Evolutionary conservation across 1,140 invertebrate species (phyloP), one percentile per base, ranked within the genome.

Genomic region (Megalopta genalis): DNA sequence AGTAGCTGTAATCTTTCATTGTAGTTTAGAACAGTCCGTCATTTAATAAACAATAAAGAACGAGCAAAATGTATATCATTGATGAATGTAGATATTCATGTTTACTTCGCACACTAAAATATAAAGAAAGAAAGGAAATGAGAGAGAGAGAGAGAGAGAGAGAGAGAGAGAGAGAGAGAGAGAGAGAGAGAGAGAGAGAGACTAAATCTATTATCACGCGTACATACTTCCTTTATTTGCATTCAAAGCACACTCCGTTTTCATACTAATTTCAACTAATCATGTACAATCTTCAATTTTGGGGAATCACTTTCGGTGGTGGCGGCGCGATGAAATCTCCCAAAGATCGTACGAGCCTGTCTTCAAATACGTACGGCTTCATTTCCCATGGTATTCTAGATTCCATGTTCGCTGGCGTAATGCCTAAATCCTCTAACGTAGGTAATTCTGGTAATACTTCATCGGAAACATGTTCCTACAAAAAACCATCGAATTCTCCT

Each of bases 371-470:
- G 87, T 92, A 95, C 10, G 95, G 95, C 78, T 93, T 94, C 63
- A 98, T 86, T 89, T 97, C 96, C 95, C 96, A 98, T 8, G 95
- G 94, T 16, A 96, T 95, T 91, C 96, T 95, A 65, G 96, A 94
- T 90, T 98, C 97, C 92, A 98, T 94, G 1, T 93, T 81, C 0
- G 95, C 97, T 57, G 97, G 93, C 62, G 91, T 93, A 1, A 99
- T 95, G 60, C 97, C 98, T 79, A 99, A 94, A 93, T 99, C 98
- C 90, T 97, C 97, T 62, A 99, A 90, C 0, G 96, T 97, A 25
- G 96, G 97, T 39, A 97, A 88, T 23, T 94, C 94, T 23, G 90
- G 87, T 6, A 94, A 83, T 12, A 96, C 91, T 23, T 91, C 89
- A 91, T 99, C 98, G 52, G 94, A 96, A 4, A 96, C 94, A 83